These are phyloP conservation scores for Apostichopus leukothele DNA, from an alignment of 53 echinoderm and acorn worm species.

Conservation along the genomic window DNA sequence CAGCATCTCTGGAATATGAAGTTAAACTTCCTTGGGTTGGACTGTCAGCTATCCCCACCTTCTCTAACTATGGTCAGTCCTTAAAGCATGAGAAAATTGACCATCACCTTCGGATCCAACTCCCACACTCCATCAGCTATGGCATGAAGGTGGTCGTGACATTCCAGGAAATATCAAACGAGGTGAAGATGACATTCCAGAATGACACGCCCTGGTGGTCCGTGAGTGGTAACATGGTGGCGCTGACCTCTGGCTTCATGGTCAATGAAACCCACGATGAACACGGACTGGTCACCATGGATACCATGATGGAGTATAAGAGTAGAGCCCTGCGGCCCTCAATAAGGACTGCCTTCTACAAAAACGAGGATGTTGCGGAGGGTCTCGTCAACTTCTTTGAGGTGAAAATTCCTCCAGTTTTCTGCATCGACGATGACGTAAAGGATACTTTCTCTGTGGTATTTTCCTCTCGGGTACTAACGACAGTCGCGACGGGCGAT, in stretches of 20 bases:
- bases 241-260: constrained; percentile 49
- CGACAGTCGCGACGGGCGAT: constrained; percentile 55
- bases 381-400: constrained; percentile 47
- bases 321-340: constrained; percentile 15
- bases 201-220: constrained; percentile 56
- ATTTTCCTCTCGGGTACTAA: constrained; percentile 62
- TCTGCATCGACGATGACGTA: constrained; percentile 47
- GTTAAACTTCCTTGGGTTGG: constrained; percentile 51
- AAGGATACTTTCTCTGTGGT: constrained; percentile 37
- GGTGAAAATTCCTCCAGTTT: constrained; percentile 57
- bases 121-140: constrained; percentile 60
- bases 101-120: constrained; percentile 30
- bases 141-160: constrained; percentile 55
- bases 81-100: constrained; percentile 72
- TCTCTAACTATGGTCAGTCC: constrained; percentile 56
- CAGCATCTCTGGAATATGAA: constrained; percentile 61
- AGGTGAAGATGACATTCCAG: constrained; percentile 56
- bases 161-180: constrained; percentile 33
- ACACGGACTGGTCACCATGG: constrained; percentile 37
- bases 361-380: neutral
- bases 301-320: constrained; percentile 31
- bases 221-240: constrained; percentile 50
- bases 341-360: neutral
- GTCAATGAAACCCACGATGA: constrained; percentile 59
- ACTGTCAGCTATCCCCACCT: constrained; percentile 42